Conservation (phyloP, 2,888 invertebrate species). For the Morpho deidamia region DNA sequence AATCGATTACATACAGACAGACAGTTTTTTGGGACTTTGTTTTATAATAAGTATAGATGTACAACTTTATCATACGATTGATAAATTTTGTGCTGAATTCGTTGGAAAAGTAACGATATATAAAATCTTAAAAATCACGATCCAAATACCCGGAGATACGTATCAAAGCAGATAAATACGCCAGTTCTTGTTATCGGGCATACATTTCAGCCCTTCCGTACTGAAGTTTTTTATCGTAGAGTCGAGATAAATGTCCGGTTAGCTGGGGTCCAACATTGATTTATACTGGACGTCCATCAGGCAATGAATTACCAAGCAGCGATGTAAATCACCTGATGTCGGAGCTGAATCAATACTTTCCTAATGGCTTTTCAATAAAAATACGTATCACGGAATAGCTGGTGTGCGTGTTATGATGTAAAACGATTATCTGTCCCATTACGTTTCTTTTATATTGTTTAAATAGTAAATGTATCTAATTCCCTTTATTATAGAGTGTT, state of each 20-base stretch:
- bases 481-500: no score
- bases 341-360: constrained; percentile 50
- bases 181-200: constrained; percentile 25
- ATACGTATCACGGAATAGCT: constrained; percentile 14
- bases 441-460: no score
- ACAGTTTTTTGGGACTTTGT: no score
- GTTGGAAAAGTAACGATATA: no score
- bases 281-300: constrained; percentile 71
- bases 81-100: not conserved
- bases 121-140: no score
- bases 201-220: constrained; percentile 38
- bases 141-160: no score
- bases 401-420: not conserved
- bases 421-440: constrained; percentile 1
- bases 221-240: constrained; percentile 59
- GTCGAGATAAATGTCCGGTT: constrained; percentile 73
- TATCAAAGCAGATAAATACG: constrained; percentile 20
- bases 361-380: constrained; percentile 47
- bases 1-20: no score
- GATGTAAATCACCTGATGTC: constrained; percentile 70
- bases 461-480: no score
- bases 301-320: constrained; percentile 68
- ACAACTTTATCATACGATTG: not conserved
- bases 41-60: no score
- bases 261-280: constrained; percentile 73